phyloP scores from a whole-genome alignment of 2,113 vertebrate species.

The Pseudonaja textilis region DNA sequence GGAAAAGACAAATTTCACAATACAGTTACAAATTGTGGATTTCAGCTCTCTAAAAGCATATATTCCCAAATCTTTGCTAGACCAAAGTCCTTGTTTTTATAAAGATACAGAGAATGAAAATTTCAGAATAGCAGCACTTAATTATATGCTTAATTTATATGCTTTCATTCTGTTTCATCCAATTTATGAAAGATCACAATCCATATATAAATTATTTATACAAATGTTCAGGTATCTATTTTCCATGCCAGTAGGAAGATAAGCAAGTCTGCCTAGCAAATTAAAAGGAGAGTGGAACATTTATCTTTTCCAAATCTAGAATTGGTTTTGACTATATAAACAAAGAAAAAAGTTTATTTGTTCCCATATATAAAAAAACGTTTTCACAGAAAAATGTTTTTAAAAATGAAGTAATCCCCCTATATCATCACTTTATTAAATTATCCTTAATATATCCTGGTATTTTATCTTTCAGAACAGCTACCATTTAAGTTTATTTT shows the following conservation, averaged over 20 bases:
- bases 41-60: background rate
- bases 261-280: slow-evolving; percentile 55
- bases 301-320: slow-evolving; percentile 44
- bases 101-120: slow-evolving; percentile 26
- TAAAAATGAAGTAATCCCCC: slow-evolving; percentile 50
- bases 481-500: slow-evolving; percentile 33
- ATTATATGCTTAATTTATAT: background rate
- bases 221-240: background rate
- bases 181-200: background rate
- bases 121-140: slow-evolving; percentile 44
- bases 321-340: slow-evolving; percentile 48
- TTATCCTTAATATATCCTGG: slow-evolving; percentile 18
- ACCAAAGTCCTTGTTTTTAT: slow-evolving; percentile 22
- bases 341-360: slow-evolving; percentile 24
- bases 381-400: slow-evolving; percentile 59
- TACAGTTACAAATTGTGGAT: background rate
- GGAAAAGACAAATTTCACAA: background rate
- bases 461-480: background rate
- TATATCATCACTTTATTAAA: slow-evolving; percentile 57
- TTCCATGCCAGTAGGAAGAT: slow-evolving; percentile 29
- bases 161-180: background rate
- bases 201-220: slow-evolving; percentile 35
- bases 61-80: background rate
- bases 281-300: slow-evolving; percentile 47
- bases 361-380: slow-evolving; percentile 47